Conservation (phyloP, 2,113 vertebrate genomes). For the Lasiurus cinereus region DNA sequence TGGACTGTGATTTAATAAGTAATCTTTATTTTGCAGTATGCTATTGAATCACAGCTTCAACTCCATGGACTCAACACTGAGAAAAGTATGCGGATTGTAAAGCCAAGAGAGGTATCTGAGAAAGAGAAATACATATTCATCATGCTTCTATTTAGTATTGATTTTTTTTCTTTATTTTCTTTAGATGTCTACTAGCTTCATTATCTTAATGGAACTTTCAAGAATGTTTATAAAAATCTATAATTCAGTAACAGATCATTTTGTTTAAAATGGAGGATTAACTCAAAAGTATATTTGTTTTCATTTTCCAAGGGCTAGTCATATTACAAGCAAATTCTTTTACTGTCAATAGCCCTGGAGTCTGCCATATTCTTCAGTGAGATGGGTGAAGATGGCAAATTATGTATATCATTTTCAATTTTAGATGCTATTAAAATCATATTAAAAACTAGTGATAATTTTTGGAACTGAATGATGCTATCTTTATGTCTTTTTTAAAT, state of each 20-base stretch:
- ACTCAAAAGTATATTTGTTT: neutral
- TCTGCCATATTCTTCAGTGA: neutral
- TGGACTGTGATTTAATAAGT: conserved; percentile 33
- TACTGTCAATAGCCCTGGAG: neutral
- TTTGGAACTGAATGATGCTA: neutral
- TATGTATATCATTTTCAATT: neutral
- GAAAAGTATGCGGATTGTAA: conserved; percentile 91
- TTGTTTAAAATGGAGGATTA: conserved; percentile 50
- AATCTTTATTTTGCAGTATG: conserved; percentile 90
- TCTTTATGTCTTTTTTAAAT: conserved; percentile 5
- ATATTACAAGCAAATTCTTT: conserved; percentile 1
- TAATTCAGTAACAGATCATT: conserved; percentile 3
- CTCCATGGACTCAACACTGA: conserved; percentile 90
- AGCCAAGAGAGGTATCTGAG: conserved; percentile 90
- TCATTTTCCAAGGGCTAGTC: neutral
- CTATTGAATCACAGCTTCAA: conserved; percentile 94
- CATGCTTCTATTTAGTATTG: conserved; percentile 27
- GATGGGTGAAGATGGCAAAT: neutral
- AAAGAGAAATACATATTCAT: conserved; percentile 56
- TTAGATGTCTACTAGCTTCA: conserved; percentile 58
- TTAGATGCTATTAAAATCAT: neutral
- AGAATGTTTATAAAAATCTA: neutral
- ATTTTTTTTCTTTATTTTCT: conserved; percentile 44
- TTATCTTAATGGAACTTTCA: conserved; percentile 65
- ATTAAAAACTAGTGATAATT: neutral